Evolutionary conservation across 2,797 vertebrate genomes (phyloP), one percentile per base, ranked within the genome.

Genomic region (Setipinna tenuifilis): DNA sequence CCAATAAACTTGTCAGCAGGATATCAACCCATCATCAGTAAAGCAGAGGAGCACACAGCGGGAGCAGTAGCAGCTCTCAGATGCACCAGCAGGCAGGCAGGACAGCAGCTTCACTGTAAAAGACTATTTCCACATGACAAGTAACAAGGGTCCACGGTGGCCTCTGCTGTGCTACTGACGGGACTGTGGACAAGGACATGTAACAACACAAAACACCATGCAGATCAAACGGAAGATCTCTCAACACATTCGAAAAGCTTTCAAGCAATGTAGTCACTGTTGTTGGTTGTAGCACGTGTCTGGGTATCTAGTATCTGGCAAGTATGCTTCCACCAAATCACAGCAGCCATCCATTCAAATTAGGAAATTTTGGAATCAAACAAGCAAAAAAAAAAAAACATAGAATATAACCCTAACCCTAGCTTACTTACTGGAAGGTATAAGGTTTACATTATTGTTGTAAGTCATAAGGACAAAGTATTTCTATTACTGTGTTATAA

Each of bases 1-100:
- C 71, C 31, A 78, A 78, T 78, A 44, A 78, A 44, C 31, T 78
- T 78, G 71, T 78, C 71, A 78, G 71, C 35, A 9, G 35, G 41
- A 19, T 44, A 78, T 78, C 71, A 21, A 44, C 1, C 41, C 35
- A 44, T 78, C 65, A 68, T 12, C 10, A 3, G 25, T 68, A 68
- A 68, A 68, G 23, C 62, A 68, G 25, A 28, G 25, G 14, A 68
- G 62, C 31, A 31, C 31, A 25, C 16, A 68, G 31, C 25, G 23
- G 62, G 25, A 68, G 25, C 62, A 68, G 62, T n/a, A n/a, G n/a
- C n/a, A n/a, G n/a, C n/a, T n/a, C 35, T 41, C 2, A 41, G 35
- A 41, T 41, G 35, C 2, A 5, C 35, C 5, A 41, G 35, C 35
- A n/a, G n/a, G n/a, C 25, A 68, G 28, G 65, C 23, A 28, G 16